phyloP scores from a whole-genome alignment of 2,888 invertebrate genomes.

The Cotesia congregata region DNA sequence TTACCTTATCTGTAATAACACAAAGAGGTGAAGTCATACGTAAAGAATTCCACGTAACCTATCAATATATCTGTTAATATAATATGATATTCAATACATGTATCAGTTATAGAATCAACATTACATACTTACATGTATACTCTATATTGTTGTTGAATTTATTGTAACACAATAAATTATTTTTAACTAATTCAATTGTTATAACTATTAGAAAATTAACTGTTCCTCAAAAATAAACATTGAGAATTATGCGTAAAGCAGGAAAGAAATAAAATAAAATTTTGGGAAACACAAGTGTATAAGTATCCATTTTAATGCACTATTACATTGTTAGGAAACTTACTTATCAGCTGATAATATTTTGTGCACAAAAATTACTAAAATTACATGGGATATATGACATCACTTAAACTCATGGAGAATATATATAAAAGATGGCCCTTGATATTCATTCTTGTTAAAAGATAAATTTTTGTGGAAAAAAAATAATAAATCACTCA shows the following conservation, averaged over 20 bases:
- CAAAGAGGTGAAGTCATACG: not conserved
- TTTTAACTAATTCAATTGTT: not conserved
- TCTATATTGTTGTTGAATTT: not conserved
- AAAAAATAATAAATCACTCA: no score
- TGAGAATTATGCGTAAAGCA: not conserved
- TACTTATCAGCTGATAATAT: not conserved
- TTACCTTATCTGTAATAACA: conserved; percentile 22
- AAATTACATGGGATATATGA: not conserved
- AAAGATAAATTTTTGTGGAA: no score
- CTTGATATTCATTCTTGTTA: no score
- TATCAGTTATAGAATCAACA: not conserved
- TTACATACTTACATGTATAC: not conserved
- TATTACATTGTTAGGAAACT: not conserved
- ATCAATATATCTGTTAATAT: not conserved
- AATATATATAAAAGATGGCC: no score
- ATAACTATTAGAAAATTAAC: not conserved
- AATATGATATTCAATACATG: not conserved
- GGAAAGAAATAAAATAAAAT: not conserved
- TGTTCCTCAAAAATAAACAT: not conserved
- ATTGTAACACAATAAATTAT: not conserved
- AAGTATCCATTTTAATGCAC: not conserved
- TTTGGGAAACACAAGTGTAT: not conserved
- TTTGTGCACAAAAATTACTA: not conserved
- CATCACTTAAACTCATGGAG: no score
- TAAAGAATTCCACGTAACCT: conserved; percentile 4